These are phyloP conservation scores for Euphydryas editha DNA, from an alignment of 2,888 invertebrate species.

Conservation along the genomic window DNA sequence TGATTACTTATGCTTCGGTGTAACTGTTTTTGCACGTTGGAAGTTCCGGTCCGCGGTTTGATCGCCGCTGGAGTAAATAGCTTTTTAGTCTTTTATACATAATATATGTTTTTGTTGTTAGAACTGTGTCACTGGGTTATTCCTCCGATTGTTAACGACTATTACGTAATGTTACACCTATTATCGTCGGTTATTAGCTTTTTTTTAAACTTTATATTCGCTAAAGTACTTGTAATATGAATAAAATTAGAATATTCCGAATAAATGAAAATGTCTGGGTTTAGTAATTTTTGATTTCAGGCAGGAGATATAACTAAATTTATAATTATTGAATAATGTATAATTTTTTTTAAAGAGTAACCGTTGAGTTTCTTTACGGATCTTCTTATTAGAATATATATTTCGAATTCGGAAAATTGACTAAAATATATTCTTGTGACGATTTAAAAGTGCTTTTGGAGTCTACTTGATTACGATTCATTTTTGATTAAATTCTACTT, in stretches of 20 bases:
- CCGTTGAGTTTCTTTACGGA: too few species aligned
- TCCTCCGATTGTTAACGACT: slow-evolving; percentile 48
- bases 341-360: too few species aligned
- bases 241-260: background rate
- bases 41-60: background rate
- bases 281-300: too few species aligned
- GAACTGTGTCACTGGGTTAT: slow-evolving; percentile 59
- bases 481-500: too few species aligned
- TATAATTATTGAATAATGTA: too few species aligned
- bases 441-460: too few species aligned
- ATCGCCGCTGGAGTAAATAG: slow-evolving; percentile 16
- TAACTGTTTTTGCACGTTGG: background rate
- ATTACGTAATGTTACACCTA: slow-evolving; percentile 40
- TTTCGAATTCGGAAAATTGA: too few species aligned
- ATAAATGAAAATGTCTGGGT: too few species aligned
- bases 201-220: background rate
- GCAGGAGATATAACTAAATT: too few species aligned
- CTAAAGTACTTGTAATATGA: background rate
- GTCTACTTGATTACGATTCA: too few species aligned
- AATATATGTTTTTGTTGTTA: slow-evolving; percentile 42
- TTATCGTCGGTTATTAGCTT: slow-evolving; percentile 30
- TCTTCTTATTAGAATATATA: too few species aligned
- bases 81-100: slow-evolving; percentile 7
- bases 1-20: background rate
- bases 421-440: too few species aligned